Evolutionary conservation across 2,797 vertebrate species (phyloP).

Genomic region (Eulemur albifrons): DNA sequence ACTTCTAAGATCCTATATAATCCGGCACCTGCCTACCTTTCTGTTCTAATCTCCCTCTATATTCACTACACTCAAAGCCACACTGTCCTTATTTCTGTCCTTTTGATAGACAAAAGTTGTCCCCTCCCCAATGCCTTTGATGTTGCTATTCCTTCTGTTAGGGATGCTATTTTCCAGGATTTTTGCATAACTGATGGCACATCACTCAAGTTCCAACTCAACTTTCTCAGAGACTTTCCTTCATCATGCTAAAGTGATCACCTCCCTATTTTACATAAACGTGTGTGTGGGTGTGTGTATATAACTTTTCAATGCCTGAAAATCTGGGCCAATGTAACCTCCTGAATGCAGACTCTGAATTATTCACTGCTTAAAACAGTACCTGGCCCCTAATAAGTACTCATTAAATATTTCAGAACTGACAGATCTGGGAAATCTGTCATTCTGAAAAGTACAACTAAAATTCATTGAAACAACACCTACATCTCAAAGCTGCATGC

Average conservation of each 20-base stretch:
- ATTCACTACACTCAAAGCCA: not conserved
- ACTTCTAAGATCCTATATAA: not conserved
- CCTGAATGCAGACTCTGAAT: not conserved
- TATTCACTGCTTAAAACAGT: conserved; percentile 39
- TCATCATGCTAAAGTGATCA: not conserved
- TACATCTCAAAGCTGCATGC: not conserved
- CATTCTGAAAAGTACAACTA: conserved; percentile 36
- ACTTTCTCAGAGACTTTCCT: not conserved
- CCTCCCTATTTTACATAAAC: not conserved
- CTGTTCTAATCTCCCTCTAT: not conserved
- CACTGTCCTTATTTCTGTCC: not conserved
- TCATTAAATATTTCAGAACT: conserved; percentile 46
- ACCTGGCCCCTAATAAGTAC: not conserved
- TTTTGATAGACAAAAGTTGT: not conserved
- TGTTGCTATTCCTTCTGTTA: not conserved
- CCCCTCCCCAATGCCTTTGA: not conserved
- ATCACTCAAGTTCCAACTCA: not conserved
- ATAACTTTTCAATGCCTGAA: not conserved
- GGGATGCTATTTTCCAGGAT: not conserved
- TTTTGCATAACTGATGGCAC: not conserved
- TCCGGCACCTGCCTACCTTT: not conserved
- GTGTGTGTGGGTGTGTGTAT: not conserved
- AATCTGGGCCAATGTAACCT: not conserved
- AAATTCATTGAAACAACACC: conserved; percentile 34
- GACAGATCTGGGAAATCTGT: conserved; percentile 20